phyloP scores from a whole-genome alignment of 2,797 vertebrate genomes.

The Coccyzus lansbergi region DNA sequence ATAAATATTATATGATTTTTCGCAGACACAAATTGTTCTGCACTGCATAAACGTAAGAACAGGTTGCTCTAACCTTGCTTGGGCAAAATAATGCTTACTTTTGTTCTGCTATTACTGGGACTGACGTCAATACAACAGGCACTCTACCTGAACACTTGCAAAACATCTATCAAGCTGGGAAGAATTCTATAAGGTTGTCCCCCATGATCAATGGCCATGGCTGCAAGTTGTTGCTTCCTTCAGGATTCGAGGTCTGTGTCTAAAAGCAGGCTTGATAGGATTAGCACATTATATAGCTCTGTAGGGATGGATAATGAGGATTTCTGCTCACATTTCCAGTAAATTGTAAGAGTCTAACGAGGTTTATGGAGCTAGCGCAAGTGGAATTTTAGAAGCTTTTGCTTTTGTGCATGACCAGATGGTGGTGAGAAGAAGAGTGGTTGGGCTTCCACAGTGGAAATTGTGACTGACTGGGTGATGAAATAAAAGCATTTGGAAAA shows the following conservation, averaged over 20 bases:
- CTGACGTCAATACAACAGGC: background rate
- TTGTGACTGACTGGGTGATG: conserved; percentile 61
- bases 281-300: background rate
- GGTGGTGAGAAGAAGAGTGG: conserved; percentile 58
- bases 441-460: conserved; percentile 30
- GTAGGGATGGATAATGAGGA: conserved; percentile 10
- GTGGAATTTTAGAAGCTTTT: conserved; percentile 62
- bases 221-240: background rate
- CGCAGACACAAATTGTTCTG: background rate
- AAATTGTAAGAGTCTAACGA: conserved; percentile 51
- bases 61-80: background rate
- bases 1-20: conserved; percentile 48
- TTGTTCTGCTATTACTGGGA: fast-evolving
- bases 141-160: background rate
- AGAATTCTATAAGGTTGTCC: background rate
- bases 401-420: conserved; percentile 59
- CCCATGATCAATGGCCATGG: background rate
- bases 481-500: conserved; percentile 59
- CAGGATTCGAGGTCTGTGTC: background rate
- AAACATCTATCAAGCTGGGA: background rate
- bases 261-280: conserved; percentile 2
- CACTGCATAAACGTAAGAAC: background rate
- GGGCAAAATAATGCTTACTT: background rate
- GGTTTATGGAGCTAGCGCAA: conserved; percentile 49
- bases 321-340: conserved; percentile 55